A percentile compares a stretch with the other conserved stretches of the same genome.
These are phyloP conservation scores for Ochropleura plecta DNA, from an alignment of 2,888 invertebrate species.

Conservation along the genomic window DNA sequence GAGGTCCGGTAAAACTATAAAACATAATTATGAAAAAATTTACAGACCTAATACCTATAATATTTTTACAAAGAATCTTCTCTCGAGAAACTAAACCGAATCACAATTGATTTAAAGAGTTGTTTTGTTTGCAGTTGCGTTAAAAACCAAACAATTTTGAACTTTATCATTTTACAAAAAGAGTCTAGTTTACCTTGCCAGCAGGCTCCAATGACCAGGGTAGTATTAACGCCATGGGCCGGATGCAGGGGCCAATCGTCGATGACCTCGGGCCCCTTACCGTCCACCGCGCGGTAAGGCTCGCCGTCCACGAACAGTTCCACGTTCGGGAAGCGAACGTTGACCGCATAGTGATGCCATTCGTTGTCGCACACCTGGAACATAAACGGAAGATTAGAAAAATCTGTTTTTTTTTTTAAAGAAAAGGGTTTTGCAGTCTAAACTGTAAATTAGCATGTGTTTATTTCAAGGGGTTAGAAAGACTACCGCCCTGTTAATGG, in stretches of 20 bases:
- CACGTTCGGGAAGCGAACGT: conserved; percentile 97
- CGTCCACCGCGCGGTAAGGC: conserved; percentile 85
- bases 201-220: conserved; percentile 98
- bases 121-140: neutral
- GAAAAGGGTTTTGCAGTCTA: neutral
- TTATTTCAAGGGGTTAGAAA: neutral
- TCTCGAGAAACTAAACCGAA: neutral
- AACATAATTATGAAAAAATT: neutral
- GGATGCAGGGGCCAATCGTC: conserved; percentile 99
- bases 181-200: conserved; percentile 94
- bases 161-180: neutral
- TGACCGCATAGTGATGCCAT: conserved; percentile 99
- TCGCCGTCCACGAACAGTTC: conserved; percentile 97
- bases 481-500: neutral
- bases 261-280: conserved; percentile 97
- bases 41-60: too few species aligned
- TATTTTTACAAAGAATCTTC: too few species aligned
- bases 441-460: neutral
- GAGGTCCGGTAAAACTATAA: neutral
- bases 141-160: neutral
- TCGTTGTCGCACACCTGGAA: conserved; percentile 97
- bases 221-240: conserved; percentile 98
- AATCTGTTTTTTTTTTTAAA: neutral
- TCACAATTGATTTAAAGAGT: neutral
- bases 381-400: neutral